phyloP scores from a whole-genome alignment of 1,140 invertebrate species.

The Drosophila kepulauana region DNA sequence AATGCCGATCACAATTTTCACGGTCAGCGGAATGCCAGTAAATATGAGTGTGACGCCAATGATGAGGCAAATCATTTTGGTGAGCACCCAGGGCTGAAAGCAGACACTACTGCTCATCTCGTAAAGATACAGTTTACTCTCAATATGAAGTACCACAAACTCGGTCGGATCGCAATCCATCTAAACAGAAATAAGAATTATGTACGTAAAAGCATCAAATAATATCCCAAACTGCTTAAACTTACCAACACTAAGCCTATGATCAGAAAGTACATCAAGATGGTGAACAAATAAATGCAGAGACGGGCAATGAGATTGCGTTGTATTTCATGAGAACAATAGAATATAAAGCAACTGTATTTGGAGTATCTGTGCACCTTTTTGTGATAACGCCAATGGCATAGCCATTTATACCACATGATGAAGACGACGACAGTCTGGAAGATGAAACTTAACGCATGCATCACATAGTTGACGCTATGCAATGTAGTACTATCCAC shows the following conservation, averaged over 20 bases:
- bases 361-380: constrained; percentile 85
- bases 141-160: constrained; percentile 40
- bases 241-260: constrained; percentile 88
- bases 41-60: constrained; percentile 93
- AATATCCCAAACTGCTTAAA: not conserved
- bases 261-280: constrained; percentile 87
- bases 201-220: too few relatives aligned
- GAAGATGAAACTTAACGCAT: not conserved
- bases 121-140: constrained; percentile 55
- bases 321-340: constrained; percentile 32
- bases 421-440: constrained; percentile 73
- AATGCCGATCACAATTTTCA: constrained; percentile 90
- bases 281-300: constrained; percentile 56
- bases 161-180: constrained; percentile 21
- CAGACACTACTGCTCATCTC: constrained; percentile 69
- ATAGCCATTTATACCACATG: constrained; percentile 80
- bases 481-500: not conserved
- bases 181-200: constrained; percentile 15
- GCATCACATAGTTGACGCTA: not conserved
- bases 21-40: constrained; percentile 92
- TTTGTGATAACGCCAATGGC: constrained; percentile 86
- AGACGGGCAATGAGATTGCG: constrained; percentile 35
- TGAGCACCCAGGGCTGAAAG: constrained; percentile 90
- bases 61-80: constrained; percentile 91
- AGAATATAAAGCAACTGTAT: constrained; percentile 87